A percentile compares a stretch with the other conserved stretches of the same genome.
Evolutionary conservation across 2,113 vertebrate genomes (phyloP).

Genomic region (Gavialis gangeticus): DNA sequence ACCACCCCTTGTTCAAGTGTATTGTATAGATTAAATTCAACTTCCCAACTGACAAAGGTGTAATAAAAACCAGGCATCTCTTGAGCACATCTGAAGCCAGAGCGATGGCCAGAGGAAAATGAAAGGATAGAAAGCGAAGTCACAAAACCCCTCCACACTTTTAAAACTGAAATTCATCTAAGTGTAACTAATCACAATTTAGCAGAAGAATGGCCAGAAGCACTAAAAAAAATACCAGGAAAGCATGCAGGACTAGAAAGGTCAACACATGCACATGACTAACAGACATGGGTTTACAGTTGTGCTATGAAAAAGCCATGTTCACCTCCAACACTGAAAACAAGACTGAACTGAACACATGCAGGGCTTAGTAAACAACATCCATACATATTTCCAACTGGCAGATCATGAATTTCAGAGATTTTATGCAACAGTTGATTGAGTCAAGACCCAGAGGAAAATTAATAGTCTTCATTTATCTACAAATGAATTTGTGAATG

Average conservation of each 20-base stretch:
- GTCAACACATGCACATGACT: neutral
- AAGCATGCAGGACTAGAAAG: neutral
- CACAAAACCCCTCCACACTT: neutral
- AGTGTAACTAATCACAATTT: neutral
- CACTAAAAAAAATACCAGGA: neutral
- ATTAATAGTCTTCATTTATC: neutral
- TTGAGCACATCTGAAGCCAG: accelerated
- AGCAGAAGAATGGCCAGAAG: constrained; percentile 10
- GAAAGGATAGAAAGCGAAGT: neutral
- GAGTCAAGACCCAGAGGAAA: neutral
- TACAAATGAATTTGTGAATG: neutral
- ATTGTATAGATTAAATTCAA: neutral
- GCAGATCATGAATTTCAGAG: neutral
- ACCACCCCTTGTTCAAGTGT: neutral
- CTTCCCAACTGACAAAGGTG: neutral
- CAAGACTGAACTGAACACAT: neutral
- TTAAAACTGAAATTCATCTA: neutral
- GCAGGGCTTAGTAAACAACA: accelerated
- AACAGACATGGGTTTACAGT: neutral
- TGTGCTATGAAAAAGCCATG: neutral
- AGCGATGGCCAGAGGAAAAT: neutral
- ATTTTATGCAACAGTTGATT: neutral
- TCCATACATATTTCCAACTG: neutral
- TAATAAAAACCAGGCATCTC: neutral
- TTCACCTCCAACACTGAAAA: neutral